Conservation (phyloP, 2,113 vertebrate genomes). For the Trinectes maculatus region DNA sequence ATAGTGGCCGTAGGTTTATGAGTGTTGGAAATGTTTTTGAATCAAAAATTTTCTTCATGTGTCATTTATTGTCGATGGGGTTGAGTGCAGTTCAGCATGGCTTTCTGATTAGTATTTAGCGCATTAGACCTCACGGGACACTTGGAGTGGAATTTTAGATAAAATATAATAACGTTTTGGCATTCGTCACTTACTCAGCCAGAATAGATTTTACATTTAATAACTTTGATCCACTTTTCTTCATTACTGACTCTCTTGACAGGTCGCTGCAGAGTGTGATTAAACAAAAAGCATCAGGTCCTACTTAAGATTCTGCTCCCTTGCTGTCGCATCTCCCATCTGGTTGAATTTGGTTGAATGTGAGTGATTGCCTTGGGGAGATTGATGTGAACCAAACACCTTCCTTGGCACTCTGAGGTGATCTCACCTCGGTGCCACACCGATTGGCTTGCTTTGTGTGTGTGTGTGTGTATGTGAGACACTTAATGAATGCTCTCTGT, state of each 20-base stretch:
- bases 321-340: constrained; percentile 33
- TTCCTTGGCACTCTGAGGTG: constrained; percentile 36
- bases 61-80: not conserved
- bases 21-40: constrained; percentile 11
- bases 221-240: constrained; percentile 61
- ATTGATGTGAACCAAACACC: constrained; percentile 52
- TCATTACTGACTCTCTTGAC: constrained; percentile 60
- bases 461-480: not conserved
- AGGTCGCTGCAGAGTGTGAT: constrained; percentile 49
- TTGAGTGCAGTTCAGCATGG: not conserved
- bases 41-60: constrained; percentile 16
- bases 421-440: constrained; percentile 28
- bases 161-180: constrained; percentile 35
- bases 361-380: constrained; percentile 47
- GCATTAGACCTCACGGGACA: constrained; percentile 9
- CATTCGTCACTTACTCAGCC: constrained; percentile 45
- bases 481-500: constrained; percentile 27
- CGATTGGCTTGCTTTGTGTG: constrained; percentile 27
- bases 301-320: constrained; percentile 45
- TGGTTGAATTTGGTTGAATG: constrained; percentile 49
- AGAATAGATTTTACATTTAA: constrained; percentile 53
- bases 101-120: constrained; percentile 4
- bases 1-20: not conserved
- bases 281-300: constrained; percentile 56
- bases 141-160: constrained; percentile 11